Percentiles rank a stretch among this genome's conserved stretches.
Conservation (phyloP, 2,113 vertebrate species). For the Camelus bactrianus region DNA sequence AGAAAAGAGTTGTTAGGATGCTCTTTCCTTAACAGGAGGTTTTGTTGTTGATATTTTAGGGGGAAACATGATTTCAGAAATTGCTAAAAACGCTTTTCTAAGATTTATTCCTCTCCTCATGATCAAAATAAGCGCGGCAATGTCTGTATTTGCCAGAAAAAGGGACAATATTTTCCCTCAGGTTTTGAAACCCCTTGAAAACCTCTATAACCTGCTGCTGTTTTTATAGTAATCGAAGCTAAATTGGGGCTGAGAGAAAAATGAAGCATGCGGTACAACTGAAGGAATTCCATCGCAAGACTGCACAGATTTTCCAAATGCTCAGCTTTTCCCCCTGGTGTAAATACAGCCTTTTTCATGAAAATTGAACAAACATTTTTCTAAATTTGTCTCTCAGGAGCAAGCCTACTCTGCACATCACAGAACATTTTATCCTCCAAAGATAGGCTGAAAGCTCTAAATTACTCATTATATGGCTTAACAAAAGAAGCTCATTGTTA, state of each 20-base stretch:
- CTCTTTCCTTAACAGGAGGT: neutral
- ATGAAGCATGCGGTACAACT: neutral
- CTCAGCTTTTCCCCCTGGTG: neutral
- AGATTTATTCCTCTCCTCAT: neutral
- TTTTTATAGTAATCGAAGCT: neutral
- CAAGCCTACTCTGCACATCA: neutral
- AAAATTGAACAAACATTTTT: constrained; percentile 8
- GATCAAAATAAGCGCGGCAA: constrained; percentile 20
- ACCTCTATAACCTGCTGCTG: neutral
- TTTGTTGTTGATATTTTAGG: neutral
- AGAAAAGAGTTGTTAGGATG: neutral
- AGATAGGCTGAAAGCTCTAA: neutral
- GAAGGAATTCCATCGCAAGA: neutral
- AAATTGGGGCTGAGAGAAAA: neutral
- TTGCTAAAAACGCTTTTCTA: neutral
- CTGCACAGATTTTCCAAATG: neutral
- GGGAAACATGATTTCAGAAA: neutral
- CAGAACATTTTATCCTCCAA: neutral
- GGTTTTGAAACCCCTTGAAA: constrained; percentile 31
- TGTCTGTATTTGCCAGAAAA: constrained; percentile 17
- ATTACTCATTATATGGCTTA: neutral
- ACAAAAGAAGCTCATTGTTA: neutral
- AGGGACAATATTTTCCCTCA: neutral
- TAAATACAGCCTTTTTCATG: constrained; percentile 6
- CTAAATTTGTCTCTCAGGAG: constrained; percentile 26